Percentiles rank a stretch among this genome's conserved stretches.
Evolutionary conservation across 2,888 invertebrate species (phyloP).

Genomic region (Athalia rosae): DNA sequence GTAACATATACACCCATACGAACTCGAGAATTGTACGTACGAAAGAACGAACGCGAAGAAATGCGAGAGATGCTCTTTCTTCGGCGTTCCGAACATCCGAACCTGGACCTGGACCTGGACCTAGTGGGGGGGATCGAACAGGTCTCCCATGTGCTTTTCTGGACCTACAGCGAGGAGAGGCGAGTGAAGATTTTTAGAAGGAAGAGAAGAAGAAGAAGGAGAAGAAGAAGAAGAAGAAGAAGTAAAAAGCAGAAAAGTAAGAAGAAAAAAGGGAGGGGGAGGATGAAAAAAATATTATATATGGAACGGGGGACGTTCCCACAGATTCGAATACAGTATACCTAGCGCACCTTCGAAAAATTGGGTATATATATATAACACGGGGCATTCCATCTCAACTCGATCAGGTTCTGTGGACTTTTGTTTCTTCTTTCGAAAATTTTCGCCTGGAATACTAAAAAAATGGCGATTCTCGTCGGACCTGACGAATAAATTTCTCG

Average conservation of each 20-base stretch:
- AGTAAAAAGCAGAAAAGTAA: not conserved
- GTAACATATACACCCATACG: conserved; percentile 9
- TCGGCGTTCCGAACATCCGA: conserved; percentile 57
- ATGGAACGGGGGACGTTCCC: too few relatives aligned
- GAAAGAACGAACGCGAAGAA: not conserved
- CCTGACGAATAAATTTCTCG: too few relatives aligned
- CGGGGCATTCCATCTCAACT: too few relatives aligned
- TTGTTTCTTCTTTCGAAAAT: too few relatives aligned
- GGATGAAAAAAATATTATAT: not conserved
- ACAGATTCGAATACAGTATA: too few relatives aligned
- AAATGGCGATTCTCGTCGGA: too few relatives aligned
- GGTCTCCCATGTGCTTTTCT: conserved; percentile 53
- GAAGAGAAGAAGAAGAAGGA: conserved; percentile 8
- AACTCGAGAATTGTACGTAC: not conserved
- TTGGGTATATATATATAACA: not conserved
- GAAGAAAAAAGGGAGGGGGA: not conserved
- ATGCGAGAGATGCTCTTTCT: conserved; percentile 59
- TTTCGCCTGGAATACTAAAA: too few relatives aligned
- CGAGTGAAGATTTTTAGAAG: conserved; percentile 50
- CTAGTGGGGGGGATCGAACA: conserved; percentile 56
- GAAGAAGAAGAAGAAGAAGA: conserved; percentile 11
- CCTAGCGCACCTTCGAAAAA: too few relatives aligned
- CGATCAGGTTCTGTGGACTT: too few relatives aligned
- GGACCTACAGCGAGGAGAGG: conserved; percentile 61
- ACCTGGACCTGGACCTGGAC: not conserved